A percentile compares a stretch with the other conserved stretches of the same genome.
phyloP scores from a whole-genome alignment of 1,140 invertebrate species.

The Hypothenemus hampei region DNA sequence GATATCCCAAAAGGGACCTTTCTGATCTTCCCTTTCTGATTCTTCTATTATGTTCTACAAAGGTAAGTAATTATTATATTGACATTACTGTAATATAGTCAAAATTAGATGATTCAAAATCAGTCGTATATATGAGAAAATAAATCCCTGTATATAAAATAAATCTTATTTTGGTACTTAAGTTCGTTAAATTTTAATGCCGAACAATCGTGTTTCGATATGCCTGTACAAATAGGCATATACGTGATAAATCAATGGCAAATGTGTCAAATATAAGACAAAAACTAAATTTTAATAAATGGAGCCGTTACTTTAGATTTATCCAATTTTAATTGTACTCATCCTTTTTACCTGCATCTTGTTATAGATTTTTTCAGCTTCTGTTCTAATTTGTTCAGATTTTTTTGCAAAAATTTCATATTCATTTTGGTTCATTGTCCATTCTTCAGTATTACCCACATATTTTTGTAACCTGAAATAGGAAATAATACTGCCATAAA shows the following conservation, averaged over 20 bases:
- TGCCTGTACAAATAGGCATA: no score
- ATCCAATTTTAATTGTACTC: no score
- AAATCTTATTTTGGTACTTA: no score
- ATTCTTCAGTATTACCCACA: slow-evolving; percentile 67
- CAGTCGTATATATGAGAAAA: slow-evolving; percentile 39
- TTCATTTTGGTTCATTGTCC: slow-evolving; percentile 62
- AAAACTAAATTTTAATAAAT: not conserved
- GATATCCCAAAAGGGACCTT: slow-evolving; percentile 54
- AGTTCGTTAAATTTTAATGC: no score
- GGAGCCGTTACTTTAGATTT: not conserved
- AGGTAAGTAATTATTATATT: no score
- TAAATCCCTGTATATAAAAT: not conserved
- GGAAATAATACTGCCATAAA: not conserved
- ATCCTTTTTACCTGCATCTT: slow-evolving; percentile 28
- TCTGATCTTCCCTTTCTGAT: slow-evolving; percentile 45
- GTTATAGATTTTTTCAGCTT: slow-evolving; percentile 46
- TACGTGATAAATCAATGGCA: no score
- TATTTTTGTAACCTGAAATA: slow-evolving; percentile 51
- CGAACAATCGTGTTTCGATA: no score
- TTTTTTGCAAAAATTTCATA: slow-evolving; percentile 58
- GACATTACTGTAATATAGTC: no score
- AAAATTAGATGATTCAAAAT: no score
- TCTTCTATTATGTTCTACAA: no score
- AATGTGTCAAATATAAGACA: no score
- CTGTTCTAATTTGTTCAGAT: slow-evolving; percentile 60